Base-by-base conservation (phyloP, 2,113 vertebrate genomes). In the Epinephelus moara region DNA sequence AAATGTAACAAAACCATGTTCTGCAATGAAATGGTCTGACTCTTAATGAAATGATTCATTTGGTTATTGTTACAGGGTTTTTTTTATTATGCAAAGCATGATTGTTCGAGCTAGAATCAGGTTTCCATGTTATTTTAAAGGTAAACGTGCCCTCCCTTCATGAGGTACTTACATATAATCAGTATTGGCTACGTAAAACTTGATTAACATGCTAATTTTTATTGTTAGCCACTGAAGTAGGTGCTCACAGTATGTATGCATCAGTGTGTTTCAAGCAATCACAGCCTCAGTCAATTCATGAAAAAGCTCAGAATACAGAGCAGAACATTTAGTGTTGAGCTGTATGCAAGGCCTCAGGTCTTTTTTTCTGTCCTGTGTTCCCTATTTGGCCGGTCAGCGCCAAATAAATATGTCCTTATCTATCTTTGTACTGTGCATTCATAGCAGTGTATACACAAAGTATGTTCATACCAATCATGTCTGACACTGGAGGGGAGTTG, bases 221-320 rank as follows among this genome's bases (percentile, higher is more conserved):
- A 30, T 67, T 40, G 18, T 84, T 81, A 67, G 40, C 64, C n/a
- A 60, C 19, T 37, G 4, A 33, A 52, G n/a, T 75, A 60, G 47
- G 49, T 80, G 49, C 47, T 66, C 18, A 77, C 52, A 57, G 15
- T 66, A n/a, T 55, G 42, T 15, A 37, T 49, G 67, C 74, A 45
- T 50, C 75, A 61, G 57, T 60, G 63, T 67, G 80, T 69, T 64
- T 70, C 56, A 61, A 52, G 69, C 63, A 77, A 70, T 70, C 76
- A 84, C 71, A 52, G 33, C 57, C 50, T 64, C 56, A 61, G 76
- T 27, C 74, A 67, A 50, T 69, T 81, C 67, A 61, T 76, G n/a
- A 80, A 75, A 71, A 80, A 71, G 18, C 70, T 82, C 11, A 71
- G 81, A 76, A 81, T 70, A 70, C 70, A 45, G 56, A 69, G 70